These are phyloP conservation scores for Saccostrea cuccullata DNA, from an alignment of 1,140 invertebrate genomes.

Conservation along the genomic window DNA sequence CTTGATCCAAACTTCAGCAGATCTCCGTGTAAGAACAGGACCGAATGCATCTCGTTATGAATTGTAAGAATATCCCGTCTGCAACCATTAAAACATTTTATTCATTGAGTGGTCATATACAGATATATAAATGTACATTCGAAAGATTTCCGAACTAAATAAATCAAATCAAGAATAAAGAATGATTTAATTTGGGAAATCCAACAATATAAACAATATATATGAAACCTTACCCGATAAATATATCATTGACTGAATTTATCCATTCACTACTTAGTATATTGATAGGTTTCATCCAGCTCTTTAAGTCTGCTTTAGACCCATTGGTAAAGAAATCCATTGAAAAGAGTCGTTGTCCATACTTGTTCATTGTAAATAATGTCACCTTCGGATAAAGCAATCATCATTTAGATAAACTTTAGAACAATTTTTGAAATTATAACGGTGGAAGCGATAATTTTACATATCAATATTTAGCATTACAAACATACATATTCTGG, in stretches of 20 bases:
- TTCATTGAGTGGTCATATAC: no score
- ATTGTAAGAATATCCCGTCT: background rate
- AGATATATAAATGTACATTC: no score
- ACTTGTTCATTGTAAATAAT: slow-evolving; percentile 5
- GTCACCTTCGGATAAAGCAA: background rate
- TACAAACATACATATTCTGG: slow-evolving; percentile 14
- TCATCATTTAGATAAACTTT: no score
- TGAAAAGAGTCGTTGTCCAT: background rate
- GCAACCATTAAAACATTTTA: background rate
- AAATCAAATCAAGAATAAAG: no score
- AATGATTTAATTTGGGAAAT: no score
- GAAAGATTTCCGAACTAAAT: no score
- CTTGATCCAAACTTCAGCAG: background rate
- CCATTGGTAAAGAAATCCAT: slow-evolving; percentile 23
- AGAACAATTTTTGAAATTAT: no score
- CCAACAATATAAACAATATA: no score
- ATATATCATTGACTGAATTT: background rate
- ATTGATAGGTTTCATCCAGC: background rate
- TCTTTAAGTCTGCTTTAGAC: background rate
- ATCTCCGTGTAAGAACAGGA: background rate
- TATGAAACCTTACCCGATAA: background rate
- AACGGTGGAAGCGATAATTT: no score
- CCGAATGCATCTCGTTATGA: background rate
- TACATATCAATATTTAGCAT: background rate
- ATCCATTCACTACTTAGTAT: background rate